A percentile compares a stretch with the other conserved stretches of the same genome.
phyloP scores from a whole-genome alignment of 2,113 vertebrate genomes.

The Lagenorhynchus albirostris region DNA sequence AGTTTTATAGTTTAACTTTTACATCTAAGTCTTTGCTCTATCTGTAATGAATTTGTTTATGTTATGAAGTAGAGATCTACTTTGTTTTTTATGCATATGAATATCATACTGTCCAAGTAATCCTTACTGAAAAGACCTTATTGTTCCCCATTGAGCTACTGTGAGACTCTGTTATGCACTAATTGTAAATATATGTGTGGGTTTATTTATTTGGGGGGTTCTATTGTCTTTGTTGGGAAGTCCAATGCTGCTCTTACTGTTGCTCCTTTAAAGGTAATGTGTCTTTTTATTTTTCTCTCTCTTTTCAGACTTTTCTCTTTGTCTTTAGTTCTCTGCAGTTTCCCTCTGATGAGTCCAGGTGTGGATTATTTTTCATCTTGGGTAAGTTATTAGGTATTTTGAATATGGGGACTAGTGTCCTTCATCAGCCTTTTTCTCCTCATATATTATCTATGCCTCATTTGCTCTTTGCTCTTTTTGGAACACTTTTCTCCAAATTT shows the following conservation, averaged over 20 bases:
- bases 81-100: background rate
- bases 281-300: background rate
- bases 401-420: background rate
- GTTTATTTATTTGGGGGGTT: background rate
- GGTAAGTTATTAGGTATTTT: background rate
- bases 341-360: background rate
- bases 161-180: background rate
- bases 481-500: background rate
- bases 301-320: too few species aligned
- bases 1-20: background rate
- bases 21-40: background rate
- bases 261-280: too few species aligned
- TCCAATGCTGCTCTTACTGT: background rate
- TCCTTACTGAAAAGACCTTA: background rate
- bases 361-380: background rate
- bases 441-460: background rate
- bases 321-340: too few species aligned
- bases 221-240: background rate
- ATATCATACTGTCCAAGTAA: background rate
- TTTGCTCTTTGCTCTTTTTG: background rate
- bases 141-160: background rate
- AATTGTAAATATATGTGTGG: background rate
- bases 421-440: background rate
- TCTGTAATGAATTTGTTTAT: background rate
- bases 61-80: background rate